A percentile compares a stretch with the other conserved stretches of the same genome.
Conservation (phyloP, 2,888 invertebrate genomes). For the Brachypalpus laphriformis region DNA sequence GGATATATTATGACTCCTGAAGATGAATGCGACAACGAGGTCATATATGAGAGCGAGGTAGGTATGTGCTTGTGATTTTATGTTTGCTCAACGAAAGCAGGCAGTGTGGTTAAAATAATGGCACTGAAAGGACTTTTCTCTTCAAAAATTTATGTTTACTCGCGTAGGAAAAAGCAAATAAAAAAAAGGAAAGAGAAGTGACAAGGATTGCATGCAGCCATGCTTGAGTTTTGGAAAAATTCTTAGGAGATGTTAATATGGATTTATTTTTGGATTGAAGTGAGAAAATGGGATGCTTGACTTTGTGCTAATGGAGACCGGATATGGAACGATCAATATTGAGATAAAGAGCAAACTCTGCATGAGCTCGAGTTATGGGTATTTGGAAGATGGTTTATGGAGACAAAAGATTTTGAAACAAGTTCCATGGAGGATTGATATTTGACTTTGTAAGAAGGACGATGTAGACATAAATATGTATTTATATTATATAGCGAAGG, state of each 20-base stretch:
- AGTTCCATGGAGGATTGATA: not conserved
- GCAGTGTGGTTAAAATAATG: conserved; percentile 15
- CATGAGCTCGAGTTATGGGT: not conserved
- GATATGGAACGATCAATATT: conserved; percentile 41
- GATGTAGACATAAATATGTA: too few species aligned
- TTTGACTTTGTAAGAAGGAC: too few species aligned
- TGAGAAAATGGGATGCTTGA: conserved; percentile 20
- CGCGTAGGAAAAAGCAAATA: too few species aligned
- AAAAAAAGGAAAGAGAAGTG: conserved; percentile 7
- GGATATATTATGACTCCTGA: conserved; percentile 48
- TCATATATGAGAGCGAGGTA: not conserved
- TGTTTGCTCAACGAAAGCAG: conserved; percentile 28
- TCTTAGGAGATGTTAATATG: conserved; percentile 27
- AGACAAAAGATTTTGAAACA: not conserved
- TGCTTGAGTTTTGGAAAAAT: conserved; percentile 20
- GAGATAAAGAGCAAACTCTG: conserved; percentile 16
- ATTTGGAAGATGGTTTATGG: not conserved
- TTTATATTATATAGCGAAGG: too few species aligned
- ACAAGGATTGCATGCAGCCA: conserved; percentile 6
- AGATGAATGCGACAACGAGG: conserved; percentile 40
- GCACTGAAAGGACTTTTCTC: conserved; percentile 7
- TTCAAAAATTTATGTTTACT: conserved; percentile 24
- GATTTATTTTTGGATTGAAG: conserved; percentile 42
- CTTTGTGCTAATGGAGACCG: conserved; percentile 48
- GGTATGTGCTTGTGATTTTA: conserved; percentile 37